A percentile compares a stretch with the other conserved stretches of the same genome.
phyloP scores from a whole-genome alignment of 2,888 invertebrate species.

The Lumbricus terrestris region DNA sequence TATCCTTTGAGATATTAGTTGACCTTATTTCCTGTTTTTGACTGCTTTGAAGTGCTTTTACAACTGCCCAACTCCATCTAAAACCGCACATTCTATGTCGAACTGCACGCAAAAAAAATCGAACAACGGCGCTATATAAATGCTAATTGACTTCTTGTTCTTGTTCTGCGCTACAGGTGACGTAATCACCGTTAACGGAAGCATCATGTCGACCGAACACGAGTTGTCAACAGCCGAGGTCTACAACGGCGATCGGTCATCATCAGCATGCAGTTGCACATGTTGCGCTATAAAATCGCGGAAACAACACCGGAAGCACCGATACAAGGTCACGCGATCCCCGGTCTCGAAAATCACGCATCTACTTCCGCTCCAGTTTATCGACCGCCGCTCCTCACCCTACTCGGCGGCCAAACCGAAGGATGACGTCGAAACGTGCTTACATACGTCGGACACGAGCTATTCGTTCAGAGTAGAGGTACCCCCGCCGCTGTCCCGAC shows the following conservation, averaged over 20 bases:
- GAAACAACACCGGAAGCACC: conserved; percentile 5
- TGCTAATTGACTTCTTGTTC: not conserved
- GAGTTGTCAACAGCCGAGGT: conserved; percentile 15
- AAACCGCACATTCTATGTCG: no score
- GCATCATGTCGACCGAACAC: conserved; percentile 60
- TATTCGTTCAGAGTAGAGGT: not conserved
- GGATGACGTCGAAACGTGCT: not conserved
- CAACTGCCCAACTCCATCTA: no score
- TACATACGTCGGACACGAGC: not conserved
- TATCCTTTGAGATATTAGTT: no score
- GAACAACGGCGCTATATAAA: no score
- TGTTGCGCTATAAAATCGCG: conserved; percentile 64
- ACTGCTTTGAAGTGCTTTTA: no score
- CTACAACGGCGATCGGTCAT: conserved; percentile 67
- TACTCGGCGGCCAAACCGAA: not conserved
- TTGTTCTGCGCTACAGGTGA: conserved; percentile 69
- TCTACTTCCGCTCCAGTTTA: conserved; percentile 8
- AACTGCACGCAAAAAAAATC: no score
- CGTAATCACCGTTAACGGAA: conserved; percentile 70
- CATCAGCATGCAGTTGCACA: conserved; percentile 81
- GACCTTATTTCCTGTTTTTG: no score
- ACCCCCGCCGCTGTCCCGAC: conserved; percentile 3
- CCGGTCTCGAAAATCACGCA: conserved; percentile 24
- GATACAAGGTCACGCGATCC: conserved; percentile 24
- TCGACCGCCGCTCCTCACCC: not conserved